phyloP scores from a whole-genome alignment of 2,888 invertebrate species.

The Drosophila formosana region DNA sequence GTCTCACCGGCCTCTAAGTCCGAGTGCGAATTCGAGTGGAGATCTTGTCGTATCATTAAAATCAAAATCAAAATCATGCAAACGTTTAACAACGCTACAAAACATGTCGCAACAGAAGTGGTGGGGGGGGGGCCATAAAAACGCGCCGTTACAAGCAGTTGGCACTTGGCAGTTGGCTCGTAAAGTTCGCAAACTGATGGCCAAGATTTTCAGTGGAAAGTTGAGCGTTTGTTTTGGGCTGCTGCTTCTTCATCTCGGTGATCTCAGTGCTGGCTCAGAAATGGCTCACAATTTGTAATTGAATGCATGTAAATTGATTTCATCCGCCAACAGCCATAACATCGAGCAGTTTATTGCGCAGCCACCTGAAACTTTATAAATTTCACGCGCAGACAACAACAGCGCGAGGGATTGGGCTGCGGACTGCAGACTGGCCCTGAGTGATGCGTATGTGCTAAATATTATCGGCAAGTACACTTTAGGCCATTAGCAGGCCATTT shows the following conservation, averaged over 20 bases:
- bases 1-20: background rate
- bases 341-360: conserved; percentile 54
- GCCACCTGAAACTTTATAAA: conserved; percentile 44
- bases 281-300: conserved; percentile 78
- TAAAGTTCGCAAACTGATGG: conserved; percentile 72
- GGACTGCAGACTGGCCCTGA: conserved; percentile 26
- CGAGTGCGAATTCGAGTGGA: too few species aligned
- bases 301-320: conserved; percentile 82
- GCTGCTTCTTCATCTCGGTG: background rate
- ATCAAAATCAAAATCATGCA: conserved; percentile 77
- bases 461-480: conserved; percentile 82
- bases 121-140: conserved; percentile 58
- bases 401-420: background rate
- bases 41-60: conserved; percentile 64
- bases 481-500: conserved; percentile 82
- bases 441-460: conserved; percentile 72
- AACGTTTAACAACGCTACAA: conserved; percentile 79
- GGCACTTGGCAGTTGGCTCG: conserved; percentile 64
- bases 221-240: conserved; percentile 31
- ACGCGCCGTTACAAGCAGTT: conserved; percentile 79
- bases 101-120: conserved; percentile 66
- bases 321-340: conserved; percentile 62
- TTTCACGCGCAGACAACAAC: conserved; percentile 9
- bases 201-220: conserved; percentile 46
- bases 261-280: conserved; percentile 24